Evolutionary conservation across 2,113 vertebrate species (phyloP).

Genomic region (Colaptes auratus): DNA sequence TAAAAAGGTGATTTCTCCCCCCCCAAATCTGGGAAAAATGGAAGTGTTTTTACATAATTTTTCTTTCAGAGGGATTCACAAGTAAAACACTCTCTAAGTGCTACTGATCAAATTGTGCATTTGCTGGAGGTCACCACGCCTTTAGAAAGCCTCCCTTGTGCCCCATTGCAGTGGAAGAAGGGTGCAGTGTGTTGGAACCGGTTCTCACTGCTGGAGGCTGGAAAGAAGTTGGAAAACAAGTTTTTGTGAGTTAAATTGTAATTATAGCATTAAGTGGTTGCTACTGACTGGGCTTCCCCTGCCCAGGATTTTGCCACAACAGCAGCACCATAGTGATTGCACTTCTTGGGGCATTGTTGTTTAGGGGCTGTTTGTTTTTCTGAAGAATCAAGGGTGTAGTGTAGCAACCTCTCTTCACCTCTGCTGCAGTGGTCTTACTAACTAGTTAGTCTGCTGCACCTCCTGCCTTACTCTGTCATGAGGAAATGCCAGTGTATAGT

Average conservation of each 20-base stretch:
- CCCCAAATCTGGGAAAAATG: neutral
- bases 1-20: neutral
- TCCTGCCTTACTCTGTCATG: neutral
- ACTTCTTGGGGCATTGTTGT: accelerated
- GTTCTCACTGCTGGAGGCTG: neutral
- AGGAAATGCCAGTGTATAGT: slow-evolving; percentile 26
- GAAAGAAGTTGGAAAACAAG: slow-evolving; percentile 4
- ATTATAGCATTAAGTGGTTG: neutral
- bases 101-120: neutral
- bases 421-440: neutral
- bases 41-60: neutral
- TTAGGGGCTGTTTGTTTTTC: neutral
- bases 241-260: slow-evolving; percentile 29
- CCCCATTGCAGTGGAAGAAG: accelerated
- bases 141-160: neutral
- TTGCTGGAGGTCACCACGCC: neutral
- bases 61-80: neutral
- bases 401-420: neutral
- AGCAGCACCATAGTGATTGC: accelerated
- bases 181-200: neutral
- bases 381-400: neutral
- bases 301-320: neutral
- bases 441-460: neutral
- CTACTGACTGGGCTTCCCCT: neutral
- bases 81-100: neutral